phyloP scores from a whole-genome alignment of 2,888 invertebrate species.

The Rugalucina vietnamica region DNA sequence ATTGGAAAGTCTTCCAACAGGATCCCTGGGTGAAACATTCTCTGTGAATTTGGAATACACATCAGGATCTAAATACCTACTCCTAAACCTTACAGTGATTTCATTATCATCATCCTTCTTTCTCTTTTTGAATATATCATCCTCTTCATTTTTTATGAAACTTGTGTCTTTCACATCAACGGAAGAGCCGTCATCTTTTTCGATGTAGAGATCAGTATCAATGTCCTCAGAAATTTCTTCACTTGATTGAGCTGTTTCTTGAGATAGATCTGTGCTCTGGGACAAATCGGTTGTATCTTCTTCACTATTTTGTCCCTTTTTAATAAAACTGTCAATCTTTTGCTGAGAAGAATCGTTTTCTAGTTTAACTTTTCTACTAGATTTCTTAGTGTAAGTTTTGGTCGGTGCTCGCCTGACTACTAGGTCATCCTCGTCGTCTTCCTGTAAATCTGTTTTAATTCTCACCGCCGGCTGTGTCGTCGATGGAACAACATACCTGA shows the following conservation, averaged over 20 bases:
- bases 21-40: slow-evolving; percentile 63
- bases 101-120: slow-evolving; percentile 48
- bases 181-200: slow-evolving; percentile 60
- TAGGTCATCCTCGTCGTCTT: slow-evolving; percentile 58
- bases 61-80: slow-evolving; percentile 68
- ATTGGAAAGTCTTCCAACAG: slow-evolving; percentile 68
- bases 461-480: slow-evolving; percentile 1
- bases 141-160: slow-evolving; percentile 28
- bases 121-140: slow-evolving; percentile 47
- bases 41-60: slow-evolving; percentile 69
- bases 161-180: slow-evolving; percentile 27
- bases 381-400: slow-evolving; percentile 61
- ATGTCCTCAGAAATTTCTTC: slow-evolving; percentile 46
- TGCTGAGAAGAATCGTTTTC: slow-evolving; percentile 37
- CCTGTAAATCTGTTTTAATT: slow-evolving; percentile 29
- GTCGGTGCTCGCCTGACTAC: slow-evolving; percentile 57
- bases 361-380: slow-evolving; percentile 50
- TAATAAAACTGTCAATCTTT: slow-evolving; percentile 30
- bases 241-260: slow-evolving; percentile 34
- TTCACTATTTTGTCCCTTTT: not conserved
- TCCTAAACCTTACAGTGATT: slow-evolving; percentile 66
- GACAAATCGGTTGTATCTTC: not conserved
- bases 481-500: slow-evolving; percentile 42
- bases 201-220: slow-evolving; percentile 56
- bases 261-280: slow-evolving; percentile 37